Evolutionary conservation across 2,888 invertebrate species (phyloP), one percentile per base, ranked within the genome.

Genomic region (Pterostichus niger): DNA sequence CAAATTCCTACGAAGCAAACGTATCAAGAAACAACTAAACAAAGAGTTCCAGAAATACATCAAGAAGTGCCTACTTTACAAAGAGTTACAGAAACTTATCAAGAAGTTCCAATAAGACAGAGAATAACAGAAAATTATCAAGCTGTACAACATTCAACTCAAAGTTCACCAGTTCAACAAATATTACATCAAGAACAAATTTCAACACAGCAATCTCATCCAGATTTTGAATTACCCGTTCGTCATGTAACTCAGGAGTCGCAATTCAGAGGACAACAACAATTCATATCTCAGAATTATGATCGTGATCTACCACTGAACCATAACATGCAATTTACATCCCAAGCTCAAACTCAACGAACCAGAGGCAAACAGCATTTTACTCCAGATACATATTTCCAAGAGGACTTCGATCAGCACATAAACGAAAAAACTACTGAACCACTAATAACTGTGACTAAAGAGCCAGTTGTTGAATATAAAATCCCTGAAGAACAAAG

Each of bases 1-100:
- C 85, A 91, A 91, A 0, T 91, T 91, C 88, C 91, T 91, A 85
- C 91, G 91, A 84, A 91, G 90, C 85, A 91, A 91, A 76, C 91
- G 91, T 46, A 91, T 83, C 91, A 84, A 6, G 40, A 5, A 64
- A n/a, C 64, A 64, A 31, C n/a, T 9, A 5, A 40, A 46, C 82
- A 84, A 9, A 77, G 40, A 44, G 17, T 44, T 76, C 44, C 52
- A 54, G 84, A 17, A 13, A 52, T 52, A 33, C 40, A 83, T 35
- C 11, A 49, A 59, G 78, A 35, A 86, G 71, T 49, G 13, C 56
- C 83, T n/a, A 71, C 84, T 5, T 13, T 2, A 64, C 31, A 71
- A 33, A 82, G 56, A 68, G 75, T 49, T 44, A 17, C 68, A 9
- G 68, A 71, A 9, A 15, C 13, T 11, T 71, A 71, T 17, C 68